Percentiles rank a stretch among this genome's conserved stretches.
phyloP scores from a whole-genome alignment of 2,797 vertebrate species.

The Balearica regulorum region DNA sequence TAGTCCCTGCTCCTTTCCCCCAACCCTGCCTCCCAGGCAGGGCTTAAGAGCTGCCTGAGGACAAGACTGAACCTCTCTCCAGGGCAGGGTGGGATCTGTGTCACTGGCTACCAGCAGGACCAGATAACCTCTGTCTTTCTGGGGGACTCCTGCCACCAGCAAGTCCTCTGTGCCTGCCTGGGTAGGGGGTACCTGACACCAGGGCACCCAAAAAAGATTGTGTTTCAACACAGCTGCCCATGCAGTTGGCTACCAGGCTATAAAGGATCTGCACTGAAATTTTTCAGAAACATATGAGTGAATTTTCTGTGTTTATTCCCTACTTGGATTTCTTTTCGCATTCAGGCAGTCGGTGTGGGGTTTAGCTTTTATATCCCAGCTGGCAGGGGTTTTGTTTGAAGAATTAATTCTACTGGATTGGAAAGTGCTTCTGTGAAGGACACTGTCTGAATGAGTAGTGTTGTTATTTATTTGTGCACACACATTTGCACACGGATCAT shows the following conservation, averaged over 20 bases:
- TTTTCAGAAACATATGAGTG: background rate
- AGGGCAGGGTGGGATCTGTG: too few species aligned
- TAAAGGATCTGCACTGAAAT: background rate
- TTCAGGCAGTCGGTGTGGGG: background rate
- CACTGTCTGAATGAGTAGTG: background rate
- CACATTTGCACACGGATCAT: background rate
- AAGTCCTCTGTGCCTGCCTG: background rate
- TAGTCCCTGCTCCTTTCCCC: background rate
- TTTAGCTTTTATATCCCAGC: background rate
- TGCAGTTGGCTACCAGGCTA: background rate
- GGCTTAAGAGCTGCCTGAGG: background rate
- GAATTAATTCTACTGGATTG: background rate
- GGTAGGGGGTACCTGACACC: too few species aligned
- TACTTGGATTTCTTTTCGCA: background rate
- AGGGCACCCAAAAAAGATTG: background rate
- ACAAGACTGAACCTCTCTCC: background rate
- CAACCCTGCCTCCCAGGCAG: background rate
- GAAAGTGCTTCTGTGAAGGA: background rate
- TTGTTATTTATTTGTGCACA: constrained; percentile 7
- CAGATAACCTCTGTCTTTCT: background rate
- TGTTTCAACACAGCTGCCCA: background rate
- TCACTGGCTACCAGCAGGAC: too few species aligned
- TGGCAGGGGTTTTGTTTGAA: background rate
- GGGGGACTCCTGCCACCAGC: background rate
- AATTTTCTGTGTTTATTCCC: background rate